Percentiles rank a stretch among this genome's conserved stretches.
Conservation (phyloP, 2,888 invertebrate genomes). For the Amiota communis region DNA sequence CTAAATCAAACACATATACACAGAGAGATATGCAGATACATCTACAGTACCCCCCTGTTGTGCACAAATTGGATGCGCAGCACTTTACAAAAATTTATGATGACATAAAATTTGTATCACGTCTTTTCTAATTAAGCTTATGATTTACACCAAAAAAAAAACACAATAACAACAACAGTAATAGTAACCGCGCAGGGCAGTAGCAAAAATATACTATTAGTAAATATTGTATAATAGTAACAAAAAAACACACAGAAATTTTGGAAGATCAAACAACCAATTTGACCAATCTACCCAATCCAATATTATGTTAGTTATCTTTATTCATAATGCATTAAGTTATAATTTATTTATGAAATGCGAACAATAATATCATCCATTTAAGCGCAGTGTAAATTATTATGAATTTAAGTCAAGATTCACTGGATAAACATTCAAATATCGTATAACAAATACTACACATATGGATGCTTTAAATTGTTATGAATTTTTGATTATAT, state of each 20-base stretch:
- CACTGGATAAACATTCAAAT: not conserved
- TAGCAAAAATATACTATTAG: conserved; percentile 12
- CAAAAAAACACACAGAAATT: no score
- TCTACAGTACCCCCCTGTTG: not conserved
- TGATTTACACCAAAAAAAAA: conserved; percentile 21
- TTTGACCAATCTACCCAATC: conserved; percentile 9
- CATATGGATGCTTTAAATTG: not conserved
- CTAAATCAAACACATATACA: not conserved
- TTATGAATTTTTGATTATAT: not conserved
- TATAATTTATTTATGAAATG: conserved; percentile 39
- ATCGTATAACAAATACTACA: not conserved
- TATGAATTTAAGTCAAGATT: conserved; percentile 49
- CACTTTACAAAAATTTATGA: conserved; percentile 40
- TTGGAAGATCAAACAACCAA: no score
- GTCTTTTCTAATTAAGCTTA: conserved; percentile 30
- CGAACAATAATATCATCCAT: not conserved
- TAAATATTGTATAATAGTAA: no score
- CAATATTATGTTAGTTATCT: conserved; percentile 17
- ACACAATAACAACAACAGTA: conserved; percentile 60
- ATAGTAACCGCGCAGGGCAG: not conserved
- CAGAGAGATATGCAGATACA: not conserved
- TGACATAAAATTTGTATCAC: conserved; percentile 47
- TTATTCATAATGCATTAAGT: conserved; percentile 21
- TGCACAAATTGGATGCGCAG: conserved; percentile 37
- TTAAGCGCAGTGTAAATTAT: conserved; percentile 29